phyloP scores from a whole-genome alignment of 2,113 vertebrate species.

The Coptodon rendalli region DNA sequence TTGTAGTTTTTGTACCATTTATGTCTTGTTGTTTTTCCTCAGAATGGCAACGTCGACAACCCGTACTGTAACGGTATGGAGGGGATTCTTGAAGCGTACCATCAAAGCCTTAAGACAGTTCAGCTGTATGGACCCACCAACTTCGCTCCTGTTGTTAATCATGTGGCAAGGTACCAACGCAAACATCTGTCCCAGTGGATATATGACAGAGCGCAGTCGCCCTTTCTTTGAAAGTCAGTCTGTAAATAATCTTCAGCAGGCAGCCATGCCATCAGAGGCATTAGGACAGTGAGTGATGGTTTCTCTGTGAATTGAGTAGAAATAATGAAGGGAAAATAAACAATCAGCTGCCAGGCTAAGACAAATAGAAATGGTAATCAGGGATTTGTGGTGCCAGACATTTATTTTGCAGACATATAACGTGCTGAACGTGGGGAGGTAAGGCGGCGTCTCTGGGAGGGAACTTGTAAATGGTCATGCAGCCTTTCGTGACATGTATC shows the following conservation, averaged over 20 bases:
- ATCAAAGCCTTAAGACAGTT: conserved; percentile 90
- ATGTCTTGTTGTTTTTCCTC: conserved; percentile 4
- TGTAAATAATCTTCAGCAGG: background rate
- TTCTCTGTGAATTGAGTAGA: conserved; percentile 12
- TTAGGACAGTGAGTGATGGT: conserved; percentile 8
- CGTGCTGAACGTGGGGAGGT: background rate
- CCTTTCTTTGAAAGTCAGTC: background rate
- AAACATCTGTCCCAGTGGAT: background rate
- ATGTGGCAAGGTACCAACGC: conserved; percentile 82
- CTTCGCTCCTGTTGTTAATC: conserved; percentile 90
- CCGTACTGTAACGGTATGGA: conserved; percentile 90
- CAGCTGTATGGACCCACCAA: conserved; percentile 97
- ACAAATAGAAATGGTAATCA: conserved; percentile 29
- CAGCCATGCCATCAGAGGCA: background rate
- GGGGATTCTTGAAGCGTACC: conserved; percentile 91
- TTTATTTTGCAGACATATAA: background rate
- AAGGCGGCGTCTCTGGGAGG: background rate
- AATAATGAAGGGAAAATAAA: conserved; percentile 19
- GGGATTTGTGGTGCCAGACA: background rate
- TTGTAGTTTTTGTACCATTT: background rate
- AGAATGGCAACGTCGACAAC: conserved; percentile 90
- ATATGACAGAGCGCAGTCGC: background rate
- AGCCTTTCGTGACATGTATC: background rate
- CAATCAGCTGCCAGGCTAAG: background rate
- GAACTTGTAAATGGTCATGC: background rate